These are phyloP conservation scores for Balaenoptera acutorostrata DNA, from an alignment of 2,113 vertebrate species.

Conservation along the genomic window DNA sequence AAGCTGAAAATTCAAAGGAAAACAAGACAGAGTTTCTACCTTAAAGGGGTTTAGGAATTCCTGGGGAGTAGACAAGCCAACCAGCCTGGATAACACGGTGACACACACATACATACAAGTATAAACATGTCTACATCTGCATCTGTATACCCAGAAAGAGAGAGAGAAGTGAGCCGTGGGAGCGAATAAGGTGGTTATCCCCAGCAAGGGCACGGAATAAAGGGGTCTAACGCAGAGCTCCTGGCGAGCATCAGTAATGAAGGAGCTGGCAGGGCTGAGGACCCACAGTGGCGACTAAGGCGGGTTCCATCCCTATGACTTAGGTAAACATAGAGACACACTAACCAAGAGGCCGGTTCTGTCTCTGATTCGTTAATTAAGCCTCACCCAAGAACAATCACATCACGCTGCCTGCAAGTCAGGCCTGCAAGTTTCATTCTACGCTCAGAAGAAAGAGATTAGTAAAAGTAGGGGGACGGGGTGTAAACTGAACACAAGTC, in stretches of 20 bases:
- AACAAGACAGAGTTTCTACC: background rate
- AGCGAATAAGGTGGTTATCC: rapidly evolving
- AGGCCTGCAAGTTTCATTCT: background rate
- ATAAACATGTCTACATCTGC: background rate
- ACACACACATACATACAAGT: background rate
- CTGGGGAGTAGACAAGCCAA: background rate
- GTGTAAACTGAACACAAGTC: background rate
- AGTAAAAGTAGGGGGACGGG: background rate
- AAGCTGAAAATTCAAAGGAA: background rate
- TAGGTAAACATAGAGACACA: background rate
- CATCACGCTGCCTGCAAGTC: background rate
- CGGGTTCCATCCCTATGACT: background rate
- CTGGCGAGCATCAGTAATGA: background rate
- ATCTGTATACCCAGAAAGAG: background rate
- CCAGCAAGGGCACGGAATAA: background rate
- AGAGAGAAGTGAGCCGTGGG: background rate
- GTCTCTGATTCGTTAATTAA: background rate
- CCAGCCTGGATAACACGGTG: too few relatives aligned
- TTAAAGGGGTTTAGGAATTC: background rate
- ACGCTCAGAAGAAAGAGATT: background rate
- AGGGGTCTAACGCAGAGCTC: background rate
- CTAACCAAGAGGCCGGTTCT: background rate
- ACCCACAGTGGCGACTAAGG: background rate
- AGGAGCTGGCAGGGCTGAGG: background rate
- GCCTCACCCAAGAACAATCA: background rate